Conservation (phyloP, 2,797 vertebrate species). For the Syncerus caffer region DNA sequence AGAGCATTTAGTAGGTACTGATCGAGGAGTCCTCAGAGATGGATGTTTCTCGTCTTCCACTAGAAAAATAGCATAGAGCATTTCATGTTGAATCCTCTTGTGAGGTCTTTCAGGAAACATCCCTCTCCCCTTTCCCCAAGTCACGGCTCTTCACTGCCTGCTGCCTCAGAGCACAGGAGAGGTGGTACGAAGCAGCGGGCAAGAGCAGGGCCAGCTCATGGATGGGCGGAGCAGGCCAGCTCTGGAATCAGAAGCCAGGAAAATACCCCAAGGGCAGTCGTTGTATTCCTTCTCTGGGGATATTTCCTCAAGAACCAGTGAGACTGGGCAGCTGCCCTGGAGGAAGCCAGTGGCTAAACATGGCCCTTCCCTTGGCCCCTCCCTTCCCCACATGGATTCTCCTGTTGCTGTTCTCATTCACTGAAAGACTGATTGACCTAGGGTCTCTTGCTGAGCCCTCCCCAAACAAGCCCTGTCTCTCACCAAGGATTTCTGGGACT, state of each 20-base stretch:
- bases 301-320: background rate
- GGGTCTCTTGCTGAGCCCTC: background rate
- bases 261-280: background rate
- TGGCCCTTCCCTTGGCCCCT: background rate
- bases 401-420: background rate
- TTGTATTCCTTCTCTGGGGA: background rate
- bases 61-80: background rate
- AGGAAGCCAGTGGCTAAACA: background rate
- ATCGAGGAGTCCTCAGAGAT: background rate
- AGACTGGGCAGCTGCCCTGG: background rate
- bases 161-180: background rate
- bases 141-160: background rate
- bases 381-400: background rate
- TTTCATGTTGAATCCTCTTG: background rate
- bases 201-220: background rate
- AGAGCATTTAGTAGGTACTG: background rate
- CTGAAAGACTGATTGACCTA: background rate
- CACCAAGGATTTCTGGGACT: conserved; percentile 6
- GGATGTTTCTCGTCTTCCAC: background rate
- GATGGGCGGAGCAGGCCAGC: background rate
- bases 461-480: background rate
- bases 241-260: background rate
- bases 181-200: background rate
- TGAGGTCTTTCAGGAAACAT: background rate
- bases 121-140: background rate